Percentiles rank a stretch among this genome's conserved stretches.
Evolutionary conservation across 2,797 vertebrate genomes (phyloP).

Genomic region (Astyanax mexicanus): DNA sequence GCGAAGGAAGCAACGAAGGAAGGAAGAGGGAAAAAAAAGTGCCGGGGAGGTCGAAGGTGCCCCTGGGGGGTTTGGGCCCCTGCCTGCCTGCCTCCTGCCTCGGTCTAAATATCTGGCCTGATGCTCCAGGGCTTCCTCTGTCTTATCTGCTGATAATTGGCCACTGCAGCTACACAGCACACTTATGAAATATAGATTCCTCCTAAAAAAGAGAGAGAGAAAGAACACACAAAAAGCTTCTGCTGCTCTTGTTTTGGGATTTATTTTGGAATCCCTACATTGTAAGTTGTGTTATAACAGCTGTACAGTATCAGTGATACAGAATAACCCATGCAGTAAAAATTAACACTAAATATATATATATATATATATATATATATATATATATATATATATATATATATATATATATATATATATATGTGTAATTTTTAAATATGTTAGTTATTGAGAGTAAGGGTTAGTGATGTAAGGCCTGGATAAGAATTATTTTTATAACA

Average conservation of each 20-base stretch:
- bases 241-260: conserved; percentile 33
- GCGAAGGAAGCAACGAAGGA: too few relatives aligned
- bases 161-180: conserved; percentile 82
- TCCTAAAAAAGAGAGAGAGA: conserved; percentile 61
- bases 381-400: too few relatives aligned
- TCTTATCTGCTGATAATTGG: conserved; percentile 86
- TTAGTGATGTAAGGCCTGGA: too few relatives aligned
- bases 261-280: conserved; percentile 14
- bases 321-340: not conserved
- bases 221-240: conserved; percentile 30
- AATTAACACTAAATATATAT: not conserved
- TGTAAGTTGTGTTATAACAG: not conserved
- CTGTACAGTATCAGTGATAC: not conserved
- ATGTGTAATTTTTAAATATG: too few relatives aligned
- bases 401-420: too few relatives aligned
- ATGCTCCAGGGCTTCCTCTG: conserved; percentile 81
- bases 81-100: conserved; percentile 74
- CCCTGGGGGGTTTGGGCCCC: conserved; percentile 80
- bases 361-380: too few relatives aligned
- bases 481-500: too few relatives aligned
- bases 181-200: conserved; percentile 86
- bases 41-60: conserved; percentile 74
- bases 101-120: conserved; percentile 82
- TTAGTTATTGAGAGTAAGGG: too few relatives aligned
- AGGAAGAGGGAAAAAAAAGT: conserved; percentile 67